Evolutionary conservation across 2,797 vertebrate genomes (phyloP).

Genomic region (Pipistrellus pipistrellus): DNA sequence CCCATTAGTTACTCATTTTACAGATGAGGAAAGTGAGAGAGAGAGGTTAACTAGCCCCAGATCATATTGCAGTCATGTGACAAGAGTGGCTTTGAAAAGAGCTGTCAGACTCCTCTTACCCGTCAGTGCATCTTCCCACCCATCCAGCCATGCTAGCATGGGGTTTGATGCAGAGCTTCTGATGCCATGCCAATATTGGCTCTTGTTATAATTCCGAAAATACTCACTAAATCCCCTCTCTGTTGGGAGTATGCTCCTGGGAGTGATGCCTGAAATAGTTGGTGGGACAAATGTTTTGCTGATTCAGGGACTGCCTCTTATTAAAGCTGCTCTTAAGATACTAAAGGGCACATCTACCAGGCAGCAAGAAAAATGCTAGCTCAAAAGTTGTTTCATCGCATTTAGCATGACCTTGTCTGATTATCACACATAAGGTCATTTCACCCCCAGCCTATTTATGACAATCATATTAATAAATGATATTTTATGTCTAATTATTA

Average conservation of each 20-base stretch:
- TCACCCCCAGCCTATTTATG: background rate
- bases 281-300: background rate
- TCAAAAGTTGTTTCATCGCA: background rate
- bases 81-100: background rate
- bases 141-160: background rate
- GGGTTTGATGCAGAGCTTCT: background rate
- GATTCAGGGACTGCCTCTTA: background rate
- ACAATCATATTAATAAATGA: background rate
- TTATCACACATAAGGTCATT: background rate
- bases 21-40: background rate
- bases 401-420: background rate
- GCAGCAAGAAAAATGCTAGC: background rate
- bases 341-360: background rate
- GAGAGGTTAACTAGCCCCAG: background rate
- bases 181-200: background rate
- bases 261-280: background rate
- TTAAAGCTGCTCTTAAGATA: background rate
- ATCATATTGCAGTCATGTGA: background rate
- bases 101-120: background rate
- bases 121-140: background rate
- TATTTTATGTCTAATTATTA: background rate
- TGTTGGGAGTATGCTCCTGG: background rate
- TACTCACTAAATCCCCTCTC: background rate
- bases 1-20: background rate
- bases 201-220: background rate